Evolutionary conservation across 2,797 vertebrate species (phyloP).

Genomic region (Pseudochirops cupreus): DNA sequence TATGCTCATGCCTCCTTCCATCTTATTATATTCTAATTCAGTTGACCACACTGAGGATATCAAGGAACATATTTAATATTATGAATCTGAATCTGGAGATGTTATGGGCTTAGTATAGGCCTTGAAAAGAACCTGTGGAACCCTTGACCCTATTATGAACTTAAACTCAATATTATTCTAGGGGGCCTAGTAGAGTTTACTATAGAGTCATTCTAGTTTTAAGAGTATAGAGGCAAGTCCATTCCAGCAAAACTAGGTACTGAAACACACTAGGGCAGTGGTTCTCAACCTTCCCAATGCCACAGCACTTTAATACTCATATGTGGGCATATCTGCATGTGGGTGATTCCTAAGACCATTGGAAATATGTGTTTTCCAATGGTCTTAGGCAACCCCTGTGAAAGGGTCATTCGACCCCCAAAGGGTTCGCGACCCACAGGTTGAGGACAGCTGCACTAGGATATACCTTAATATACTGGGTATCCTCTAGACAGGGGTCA

Average conservation of each 20-base stretch:
- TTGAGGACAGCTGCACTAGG: too few relatives aligned
- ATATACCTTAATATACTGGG: too few relatives aligned
- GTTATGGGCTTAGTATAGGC: not conserved
- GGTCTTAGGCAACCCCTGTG: not conserved
- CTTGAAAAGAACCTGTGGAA: not conserved
- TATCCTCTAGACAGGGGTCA: too few relatives aligned
- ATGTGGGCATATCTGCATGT: too few relatives aligned
- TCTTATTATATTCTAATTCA: not conserved
- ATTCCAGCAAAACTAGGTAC: not conserved
- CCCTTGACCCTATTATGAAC: not conserved
- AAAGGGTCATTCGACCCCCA: too few relatives aligned
- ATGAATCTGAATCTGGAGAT: slow-evolving; percentile 2
- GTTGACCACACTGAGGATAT: not conserved
- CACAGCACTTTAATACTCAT: too few relatives aligned
- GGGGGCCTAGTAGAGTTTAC: not conserved
- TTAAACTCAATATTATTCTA: not conserved
- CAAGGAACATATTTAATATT: not conserved
- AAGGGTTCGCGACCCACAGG: too few relatives aligned
- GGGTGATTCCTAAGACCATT: too few relatives aligned
- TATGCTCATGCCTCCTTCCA: not conserved
- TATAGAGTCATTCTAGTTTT: not conserved
- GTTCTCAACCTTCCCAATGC: too few relatives aligned
- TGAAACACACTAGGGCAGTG: not conserved
- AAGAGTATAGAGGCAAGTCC: not conserved
- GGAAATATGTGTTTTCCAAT: too few relatives aligned